Evolutionary conservation across 2,113 vertebrate species (phyloP).

Genomic region (Pelvicachromis taeniatus): DNA sequence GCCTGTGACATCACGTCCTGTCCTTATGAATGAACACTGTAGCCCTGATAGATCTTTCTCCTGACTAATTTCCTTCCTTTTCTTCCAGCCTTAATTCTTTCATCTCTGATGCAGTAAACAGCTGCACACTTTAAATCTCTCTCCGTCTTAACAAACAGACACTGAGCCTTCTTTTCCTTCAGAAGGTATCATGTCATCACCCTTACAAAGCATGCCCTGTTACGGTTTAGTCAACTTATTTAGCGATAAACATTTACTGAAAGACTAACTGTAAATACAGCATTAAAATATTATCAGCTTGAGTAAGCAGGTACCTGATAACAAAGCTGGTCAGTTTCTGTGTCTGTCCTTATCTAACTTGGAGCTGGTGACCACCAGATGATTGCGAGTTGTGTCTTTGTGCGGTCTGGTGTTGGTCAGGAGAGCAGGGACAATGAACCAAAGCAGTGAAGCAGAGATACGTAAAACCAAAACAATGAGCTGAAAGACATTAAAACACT

Average conservation of each 20-base stretch:
- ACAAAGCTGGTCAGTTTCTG: not conserved
- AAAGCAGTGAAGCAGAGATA: not conserved
- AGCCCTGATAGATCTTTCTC: not conserved
- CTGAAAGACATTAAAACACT: not conserved
- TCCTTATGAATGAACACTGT: conserved; percentile 42
- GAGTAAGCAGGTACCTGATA: not conserved
- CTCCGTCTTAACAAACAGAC: not conserved
- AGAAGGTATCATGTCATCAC: not conserved
- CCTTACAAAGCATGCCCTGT: not conserved
- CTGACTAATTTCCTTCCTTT: conserved; percentile 7
- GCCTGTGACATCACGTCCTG: conserved; percentile 63
- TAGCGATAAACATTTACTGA: not conserved
- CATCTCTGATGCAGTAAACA: not conserved
- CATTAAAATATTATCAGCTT: not conserved
- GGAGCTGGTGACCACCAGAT: not conserved
- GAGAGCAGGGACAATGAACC: not conserved
- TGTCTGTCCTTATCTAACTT: not conserved
- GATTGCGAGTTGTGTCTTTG: not conserved
- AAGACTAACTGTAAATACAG: not conserved
- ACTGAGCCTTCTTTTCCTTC: not conserved
- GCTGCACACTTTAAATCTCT: not conserved
- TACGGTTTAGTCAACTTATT: not conserved
- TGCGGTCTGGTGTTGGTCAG: not conserved
- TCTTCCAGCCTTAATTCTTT: not conserved
- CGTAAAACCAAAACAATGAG: not conserved